These are phyloP conservation scores for Microchirus variegatus DNA, from an alignment of 2,797 vertebrate species.

Conservation along the genomic window DNA sequence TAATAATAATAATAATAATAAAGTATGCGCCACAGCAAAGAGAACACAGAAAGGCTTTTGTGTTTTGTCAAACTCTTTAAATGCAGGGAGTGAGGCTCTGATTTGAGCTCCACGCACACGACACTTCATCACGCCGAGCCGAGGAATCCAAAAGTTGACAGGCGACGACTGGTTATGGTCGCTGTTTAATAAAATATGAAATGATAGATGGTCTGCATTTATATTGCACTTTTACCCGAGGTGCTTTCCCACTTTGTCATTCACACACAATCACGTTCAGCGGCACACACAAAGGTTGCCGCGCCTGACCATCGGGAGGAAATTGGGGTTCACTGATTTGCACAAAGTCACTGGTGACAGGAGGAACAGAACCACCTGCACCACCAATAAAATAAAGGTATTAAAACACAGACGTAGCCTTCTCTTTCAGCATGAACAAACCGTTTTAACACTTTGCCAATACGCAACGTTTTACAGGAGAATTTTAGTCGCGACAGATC, in stretches of 20 bases:
- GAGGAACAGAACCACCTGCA: not conserved
- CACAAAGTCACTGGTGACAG: not conserved
- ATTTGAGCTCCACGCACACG: not conserved
- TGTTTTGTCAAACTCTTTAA: too few relatives aligned
- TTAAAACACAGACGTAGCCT: too few relatives aligned
- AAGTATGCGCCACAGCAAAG: not conserved
- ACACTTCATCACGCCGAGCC: not conserved
- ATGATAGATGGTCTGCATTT: conserved; percentile 9
- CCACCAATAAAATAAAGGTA: too few relatives aligned
- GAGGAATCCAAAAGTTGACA: not conserved
- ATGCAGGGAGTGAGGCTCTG: too few relatives aligned
- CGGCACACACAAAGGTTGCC: not conserved
- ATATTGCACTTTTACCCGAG: not conserved
- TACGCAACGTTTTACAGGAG: not conserved
- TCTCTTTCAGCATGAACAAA: not conserved
- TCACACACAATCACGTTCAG: not conserved
- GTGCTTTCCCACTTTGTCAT: not conserved
- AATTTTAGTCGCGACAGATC: not conserved
- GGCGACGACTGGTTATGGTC: not conserved
- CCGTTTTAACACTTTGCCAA: not conserved
- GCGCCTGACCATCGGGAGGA: not conserved
- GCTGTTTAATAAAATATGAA: not conserved
- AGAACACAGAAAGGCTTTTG: not conserved
- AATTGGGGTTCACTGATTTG: not conserved
- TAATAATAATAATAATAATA: not conserved